A percentile compares a stretch with the other conserved stretches of the same genome.
Conservation (phyloP, 1,140 invertebrate species). For the Eumaeus atala region DNA sequence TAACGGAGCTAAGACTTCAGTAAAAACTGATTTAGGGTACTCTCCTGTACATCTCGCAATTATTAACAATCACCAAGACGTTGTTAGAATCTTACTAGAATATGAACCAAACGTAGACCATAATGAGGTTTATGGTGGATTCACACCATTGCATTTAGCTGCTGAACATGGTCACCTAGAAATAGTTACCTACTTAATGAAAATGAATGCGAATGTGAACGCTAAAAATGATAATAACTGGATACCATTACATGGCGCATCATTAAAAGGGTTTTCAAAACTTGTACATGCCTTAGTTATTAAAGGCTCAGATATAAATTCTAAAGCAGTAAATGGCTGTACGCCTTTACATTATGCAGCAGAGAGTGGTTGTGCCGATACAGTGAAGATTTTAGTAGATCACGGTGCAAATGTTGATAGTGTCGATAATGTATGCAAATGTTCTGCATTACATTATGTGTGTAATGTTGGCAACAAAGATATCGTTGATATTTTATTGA, state of each 20-base stretch:
- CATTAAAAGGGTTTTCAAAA: neutral
- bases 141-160: slow-evolving; percentile 6
- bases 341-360: neutral
- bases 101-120: neutral
- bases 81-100: neutral
- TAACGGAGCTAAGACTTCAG: neutral
- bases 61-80: neutral
- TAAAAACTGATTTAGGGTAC: neutral
- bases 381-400: neutral
- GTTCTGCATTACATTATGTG: neutral
- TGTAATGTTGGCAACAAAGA: neutral
- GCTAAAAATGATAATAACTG: slow-evolving; percentile 6
- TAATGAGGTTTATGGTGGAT: neutral
- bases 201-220: neutral
- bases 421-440: neutral
- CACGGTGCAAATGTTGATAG: neutral
- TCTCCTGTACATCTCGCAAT: neutral
- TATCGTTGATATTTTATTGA: neutral
- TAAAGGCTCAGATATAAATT: neutral
- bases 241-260: slow-evolving; percentile 5
- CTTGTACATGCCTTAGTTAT: neutral
- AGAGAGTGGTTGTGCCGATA: neutral
- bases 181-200: neutral
- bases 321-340: neutral
- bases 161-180: slow-evolving; percentile 4